These are phyloP conservation scores for Ctenodactylus gundi DNA, from an alignment of 2,113 vertebrate species.

Conservation along the genomic window DNA sequence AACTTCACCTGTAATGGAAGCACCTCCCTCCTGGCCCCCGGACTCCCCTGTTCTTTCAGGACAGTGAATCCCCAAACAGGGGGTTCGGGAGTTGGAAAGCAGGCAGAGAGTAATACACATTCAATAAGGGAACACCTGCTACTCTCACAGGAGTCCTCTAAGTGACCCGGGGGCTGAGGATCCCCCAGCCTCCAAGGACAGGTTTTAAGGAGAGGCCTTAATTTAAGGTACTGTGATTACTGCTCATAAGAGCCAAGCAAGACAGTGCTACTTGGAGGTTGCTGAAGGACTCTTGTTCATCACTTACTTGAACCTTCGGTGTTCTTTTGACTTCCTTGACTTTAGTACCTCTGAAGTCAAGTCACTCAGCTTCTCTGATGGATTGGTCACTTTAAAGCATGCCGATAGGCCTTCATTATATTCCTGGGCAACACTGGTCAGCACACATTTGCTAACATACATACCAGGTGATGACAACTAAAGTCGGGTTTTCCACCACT, in stretches of 20 bases:
- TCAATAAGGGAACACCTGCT: background rate
- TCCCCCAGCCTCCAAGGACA: background rate
- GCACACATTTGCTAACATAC: background rate
- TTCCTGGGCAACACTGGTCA: background rate
- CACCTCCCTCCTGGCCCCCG: background rate
- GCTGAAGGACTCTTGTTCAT: background rate
- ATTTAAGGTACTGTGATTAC: constrained; percentile 67
- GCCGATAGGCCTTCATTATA: background rate
- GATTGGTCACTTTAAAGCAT: background rate
- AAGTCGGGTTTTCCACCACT: background rate
- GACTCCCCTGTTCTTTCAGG: background rate
- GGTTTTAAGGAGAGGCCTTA: constrained; percentile 58
- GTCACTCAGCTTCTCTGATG: background rate
- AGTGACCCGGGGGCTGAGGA: background rate
- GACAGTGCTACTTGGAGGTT: background rate
- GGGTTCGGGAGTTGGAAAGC: background rate
- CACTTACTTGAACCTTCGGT: background rate
- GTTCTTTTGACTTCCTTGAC: background rate
- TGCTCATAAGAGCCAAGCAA: constrained; percentile 60
- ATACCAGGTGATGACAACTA: background rate
- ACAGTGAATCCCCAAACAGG: background rate
- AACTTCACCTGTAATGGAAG: background rate
- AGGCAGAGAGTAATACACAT: background rate
- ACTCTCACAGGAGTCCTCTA: background rate
- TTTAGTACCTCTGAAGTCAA: background rate